Base-by-base conservation (phyloP, 2,888 invertebrate species). In the Eupithecia vulgata region DNA sequence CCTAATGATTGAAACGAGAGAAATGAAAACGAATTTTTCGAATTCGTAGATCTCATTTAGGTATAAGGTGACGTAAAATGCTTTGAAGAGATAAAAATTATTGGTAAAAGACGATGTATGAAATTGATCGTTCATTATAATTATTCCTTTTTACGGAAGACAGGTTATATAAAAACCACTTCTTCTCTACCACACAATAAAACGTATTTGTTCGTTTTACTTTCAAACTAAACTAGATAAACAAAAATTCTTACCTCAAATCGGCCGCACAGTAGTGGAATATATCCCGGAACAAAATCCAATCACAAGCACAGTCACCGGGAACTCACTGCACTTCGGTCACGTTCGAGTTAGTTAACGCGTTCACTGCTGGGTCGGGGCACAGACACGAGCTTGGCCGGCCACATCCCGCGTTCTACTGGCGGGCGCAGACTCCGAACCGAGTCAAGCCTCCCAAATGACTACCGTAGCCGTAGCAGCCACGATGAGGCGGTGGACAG, bases 391-490 rank as follows among this genome's bases (percentile, higher is more conserved):
- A 72, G 76, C 85, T 73, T 79, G 75, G 77, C 81, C 80, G 15
- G 13, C 40, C 65, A 82, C 81, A 74, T 83, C 81, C 82, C 84
- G 84, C 85, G 88, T 85, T 86, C 85, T 80, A 93, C 93, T 93
- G 90, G 85, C 85, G 81, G 91, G 93, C 93, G 93, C 92, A 92
- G 92, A 89, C 93, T 93, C 93, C 88, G 88, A 88, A 82, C 85
- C 88, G 88, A 88, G 82, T 86, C 86, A 84, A 83, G 81, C 80
- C 81, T 84, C 84, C 82, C 81, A 85, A 87, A 84, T 85, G 85
- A 82, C 82, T 83, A 79, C 81, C 82, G 85, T 79, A 78, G 72
- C 71, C 34, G 70, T 42, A 21, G 67, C 61, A 21, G 35, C 21
- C 71, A 62, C 67, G n/a, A 37, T 66, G 52, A 65, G 5, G n/a